Evolutionary conservation across 2,113 vertebrate genomes (phyloP), one percentile per base, ranked within the genome.

Genomic region (Addax nasomaculatus): DNA sequence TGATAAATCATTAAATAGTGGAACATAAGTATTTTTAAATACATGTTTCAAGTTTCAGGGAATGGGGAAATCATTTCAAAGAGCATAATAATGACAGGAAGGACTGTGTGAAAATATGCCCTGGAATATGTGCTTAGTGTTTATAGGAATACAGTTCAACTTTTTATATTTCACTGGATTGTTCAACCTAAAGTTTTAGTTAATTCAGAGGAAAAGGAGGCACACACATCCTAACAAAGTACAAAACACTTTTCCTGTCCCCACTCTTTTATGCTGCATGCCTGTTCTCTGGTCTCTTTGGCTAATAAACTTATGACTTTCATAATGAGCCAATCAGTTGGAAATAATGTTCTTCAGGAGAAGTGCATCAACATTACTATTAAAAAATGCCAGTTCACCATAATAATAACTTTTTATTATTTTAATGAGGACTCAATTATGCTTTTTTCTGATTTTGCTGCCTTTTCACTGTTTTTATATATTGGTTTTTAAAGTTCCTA

Each of bases 31-130:
- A 39, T 90, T 90, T 97, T 95, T 83, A 83, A 98, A 79, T 96
- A 62, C 78, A 30, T 53, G 3, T 96, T 93, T 97, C 70, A 88
- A 88, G 29, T 97, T 90, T 94, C 94, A 96, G 85, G 58, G 67
- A 49, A 97, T 91, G 30, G 45, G 33, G 67, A 95, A 93, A 80
- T 90, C 27, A 93, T 92, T 96, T 97, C 94, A 97, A 93, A 90
- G 29, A 95, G 67, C 67, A 73, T 89, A 87, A 88, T 95, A 55
- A 93, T 90, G 92, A 10, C 21, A 95, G 70, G 87, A 91, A 83
- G 64, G 14, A 84, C 39, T 83, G 58, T 27, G 49, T 29, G 62
- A 78, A 45, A 25, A 45, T 79, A 80, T 55, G 36, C 45, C 45
- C 36, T 89, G 33, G 64, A 87, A 90, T 3, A 5, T 1, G 3